These are phyloP conservation scores for Oenanthe melanoleuca DNA, from an alignment of 2,113 vertebrate genomes.

Conservation along the genomic window DNA sequence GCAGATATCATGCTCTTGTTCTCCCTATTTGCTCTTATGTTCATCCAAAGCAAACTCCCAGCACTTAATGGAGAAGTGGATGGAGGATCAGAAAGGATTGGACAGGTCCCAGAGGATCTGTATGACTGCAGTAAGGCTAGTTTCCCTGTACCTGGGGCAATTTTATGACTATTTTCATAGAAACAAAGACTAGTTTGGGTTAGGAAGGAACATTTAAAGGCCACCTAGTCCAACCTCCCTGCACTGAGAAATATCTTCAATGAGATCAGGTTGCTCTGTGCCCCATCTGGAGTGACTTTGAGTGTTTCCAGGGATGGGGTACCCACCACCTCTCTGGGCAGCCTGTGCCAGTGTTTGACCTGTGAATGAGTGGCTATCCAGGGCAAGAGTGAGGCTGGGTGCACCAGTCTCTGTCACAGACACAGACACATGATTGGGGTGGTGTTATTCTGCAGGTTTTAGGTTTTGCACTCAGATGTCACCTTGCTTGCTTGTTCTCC, in stretches of 20 bases:
- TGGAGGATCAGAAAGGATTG: background rate
- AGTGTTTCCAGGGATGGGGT: background rate
- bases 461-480: background rate
- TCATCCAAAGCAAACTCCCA: background rate
- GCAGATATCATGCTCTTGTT: background rate
- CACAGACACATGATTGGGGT: rapidly evolving
- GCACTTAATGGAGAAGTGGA: background rate
- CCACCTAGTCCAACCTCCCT: background rate
- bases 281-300: too few species aligned
- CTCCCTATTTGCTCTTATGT: background rate
- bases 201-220: background rate
- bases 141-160: background rate
- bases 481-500: background rate
- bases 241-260: background rate
- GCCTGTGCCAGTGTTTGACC: background rate
- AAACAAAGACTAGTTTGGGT: background rate
- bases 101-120: rapidly evolving
- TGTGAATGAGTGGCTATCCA: background rate
- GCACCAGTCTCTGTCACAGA: too few species aligned
- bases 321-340: background rate
- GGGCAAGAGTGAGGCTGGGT: background rate
- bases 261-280: background rate
- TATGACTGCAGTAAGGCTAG: background rate
- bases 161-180: background rate
- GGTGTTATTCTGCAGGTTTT: background rate